phyloP scores from a whole-genome alignment of 2,113 vertebrate species.

The Anolis sagrei region DNA sequence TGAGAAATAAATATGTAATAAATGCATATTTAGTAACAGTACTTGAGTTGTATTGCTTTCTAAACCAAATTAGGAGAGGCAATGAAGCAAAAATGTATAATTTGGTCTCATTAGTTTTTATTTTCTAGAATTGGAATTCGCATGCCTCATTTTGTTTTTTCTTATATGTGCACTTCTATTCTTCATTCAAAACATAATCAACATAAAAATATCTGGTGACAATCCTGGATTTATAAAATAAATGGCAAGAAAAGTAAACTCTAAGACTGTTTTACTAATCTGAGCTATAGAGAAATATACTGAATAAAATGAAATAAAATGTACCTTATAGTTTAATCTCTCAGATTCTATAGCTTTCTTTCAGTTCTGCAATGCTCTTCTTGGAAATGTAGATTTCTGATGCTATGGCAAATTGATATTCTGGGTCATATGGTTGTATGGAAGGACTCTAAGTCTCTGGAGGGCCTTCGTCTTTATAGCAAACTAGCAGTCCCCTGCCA shows the following conservation, averaged over 20 bases:
- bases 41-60: conserved; percentile 51
- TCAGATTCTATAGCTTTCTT: background rate
- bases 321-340: background rate
- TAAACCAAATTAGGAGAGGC: conserved; percentile 43
- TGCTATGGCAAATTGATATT: background rate
- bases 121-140: conserved; percentile 52
- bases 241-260: background rate
- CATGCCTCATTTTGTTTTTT: conserved; percentile 33
- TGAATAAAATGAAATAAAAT: too few species aligned
- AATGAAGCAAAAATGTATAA: conserved; percentile 55
- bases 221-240: conserved; percentile 33
- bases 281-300: background rate
- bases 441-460: too few species aligned
- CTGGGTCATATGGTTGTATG: too few species aligned
- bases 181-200: background rate
- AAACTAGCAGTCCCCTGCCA: too few species aligned
- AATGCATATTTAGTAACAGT: conserved; percentile 58
- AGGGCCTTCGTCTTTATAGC: too few species aligned
- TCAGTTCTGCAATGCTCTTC: background rate
- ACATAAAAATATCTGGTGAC: conserved; percentile 3
- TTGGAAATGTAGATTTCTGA: background rate
- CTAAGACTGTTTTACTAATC: background rate
- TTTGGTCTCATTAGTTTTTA: conserved; percentile 62
- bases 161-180: background rate
- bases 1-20: conserved; percentile 48